Base-by-base conservation (phyloP, 37 sponge, comb jelly and placozoan species). In the Beroe forskalii region DNA sequence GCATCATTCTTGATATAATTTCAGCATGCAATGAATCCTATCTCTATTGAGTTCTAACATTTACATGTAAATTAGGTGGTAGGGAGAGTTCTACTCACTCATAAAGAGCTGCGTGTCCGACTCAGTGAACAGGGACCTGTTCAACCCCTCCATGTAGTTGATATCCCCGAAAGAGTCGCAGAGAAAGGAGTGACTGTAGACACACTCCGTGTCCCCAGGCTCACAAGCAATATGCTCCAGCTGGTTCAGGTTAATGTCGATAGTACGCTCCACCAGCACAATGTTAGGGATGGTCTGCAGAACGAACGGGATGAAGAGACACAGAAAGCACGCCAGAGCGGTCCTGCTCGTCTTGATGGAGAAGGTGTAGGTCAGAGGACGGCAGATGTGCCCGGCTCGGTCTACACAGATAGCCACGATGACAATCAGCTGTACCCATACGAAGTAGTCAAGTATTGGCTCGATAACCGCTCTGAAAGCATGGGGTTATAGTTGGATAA, bases 401-500 rank as follows among this genome's bases (percentile, higher is more conserved):
- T 80, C 86, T 48, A 44, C 30, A 44, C 86, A 80, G 55, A 80
- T 80, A 80, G 86, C 86, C 43, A 80, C 86, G 9, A 80, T 37
- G 28, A 80, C 14, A 9, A 80, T 3, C 3, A 80, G 86, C 22
- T 80, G 86, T 17, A 80, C 6, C 86, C 86, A 80, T 48, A 38
- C 40, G 24, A 42, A 22, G 55, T 42, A 80, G 43, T 80, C 86
- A 12, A 43, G 25, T 30, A 80, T 3, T 23, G 55, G 44, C 8
- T 42, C 35, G 3, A 38, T 37, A 22, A 42, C 31, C 19, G 86
- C 86, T 25, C 86, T 80, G 86, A 24, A 37, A 25, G n/a, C n/a
- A n/a, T n/a, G n/a, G n/a, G n/a, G n/a, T n/a, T n/a, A n/a, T n/a
- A n/a, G n/a, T n/a, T n/a, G n/a, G n/a, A n/a, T n/a, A n/a, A n/a